Conservation (phyloP, 1,140 invertebrate species). For the Lasioglossum albipes region DNA sequence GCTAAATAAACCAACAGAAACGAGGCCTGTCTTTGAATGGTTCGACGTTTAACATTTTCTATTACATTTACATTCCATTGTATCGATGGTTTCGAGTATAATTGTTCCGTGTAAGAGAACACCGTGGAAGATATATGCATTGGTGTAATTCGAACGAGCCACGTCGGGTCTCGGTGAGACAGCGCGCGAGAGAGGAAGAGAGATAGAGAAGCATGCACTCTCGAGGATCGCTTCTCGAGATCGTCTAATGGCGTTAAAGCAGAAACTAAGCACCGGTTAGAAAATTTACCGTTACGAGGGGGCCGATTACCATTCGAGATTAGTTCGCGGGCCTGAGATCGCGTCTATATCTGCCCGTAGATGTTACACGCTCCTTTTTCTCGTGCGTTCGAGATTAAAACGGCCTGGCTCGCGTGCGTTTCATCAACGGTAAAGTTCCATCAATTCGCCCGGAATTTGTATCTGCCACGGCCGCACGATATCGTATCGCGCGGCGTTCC, state of each 20-base stretch:
- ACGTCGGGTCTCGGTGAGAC: too few relatives aligned
- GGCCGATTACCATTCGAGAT: constrained; percentile 73
- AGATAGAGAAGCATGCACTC: constrained; percentile 1
- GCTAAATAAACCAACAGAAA: too few relatives aligned
- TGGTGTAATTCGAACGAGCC: too few relatives aligned
- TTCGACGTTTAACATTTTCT: too few relatives aligned
- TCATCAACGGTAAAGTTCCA: constrained; percentile 41
- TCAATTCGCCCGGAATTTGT: constrained; percentile 31
- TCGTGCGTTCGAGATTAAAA: constrained; percentile 16
- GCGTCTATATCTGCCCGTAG: constrained; percentile 60
- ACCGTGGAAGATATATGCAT: too few relatives aligned
- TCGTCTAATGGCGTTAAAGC: constrained; percentile 46
- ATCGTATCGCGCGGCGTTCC: constrained; percentile 9
- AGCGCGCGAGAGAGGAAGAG: too few relatives aligned
- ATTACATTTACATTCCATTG: too few relatives aligned
- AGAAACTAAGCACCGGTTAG: constrained; percentile 62
- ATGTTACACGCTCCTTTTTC: constrained; percentile 8
- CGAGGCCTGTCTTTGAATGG: too few relatives aligned
- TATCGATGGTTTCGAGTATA: too few relatives aligned
- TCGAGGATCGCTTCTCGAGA: constrained; percentile 20
- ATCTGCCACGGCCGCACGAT: constrained; percentile 15
- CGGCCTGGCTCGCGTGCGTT: constrained; percentile 26
- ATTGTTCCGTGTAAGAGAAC: too few relatives aligned
- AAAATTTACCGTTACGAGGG: constrained; percentile 74
- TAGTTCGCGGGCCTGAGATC: constrained; percentile 71